A percentile compares a stretch with the other conserved stretches of the same genome.
Conservation (phyloP, 2,888 invertebrate species). For the Mythimna impura region DNA sequence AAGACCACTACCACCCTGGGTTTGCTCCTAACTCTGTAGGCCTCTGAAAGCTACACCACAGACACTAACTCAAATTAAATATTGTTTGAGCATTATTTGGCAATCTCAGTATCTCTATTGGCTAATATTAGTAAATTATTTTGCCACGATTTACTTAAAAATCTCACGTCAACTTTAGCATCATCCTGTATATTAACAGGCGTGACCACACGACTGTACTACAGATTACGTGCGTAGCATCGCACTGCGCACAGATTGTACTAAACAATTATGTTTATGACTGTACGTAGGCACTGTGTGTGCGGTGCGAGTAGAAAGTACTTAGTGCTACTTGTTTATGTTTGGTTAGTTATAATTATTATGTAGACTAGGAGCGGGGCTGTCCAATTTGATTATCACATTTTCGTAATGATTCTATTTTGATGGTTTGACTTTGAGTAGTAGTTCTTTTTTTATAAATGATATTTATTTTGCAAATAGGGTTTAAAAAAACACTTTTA, state of each 20-base stretch:
- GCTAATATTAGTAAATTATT: too few species aligned
- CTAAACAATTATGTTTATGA: slow-evolving; percentile 76
- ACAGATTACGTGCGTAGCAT: slow-evolving; percentile 81
- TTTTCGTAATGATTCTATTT: not conserved
- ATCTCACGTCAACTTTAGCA: slow-evolving; percentile 4
- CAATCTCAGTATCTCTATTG: too few species aligned
- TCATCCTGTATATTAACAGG: slow-evolving; percentile 74
- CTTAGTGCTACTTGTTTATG: slow-evolving; percentile 5
- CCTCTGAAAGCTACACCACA: too few species aligned
- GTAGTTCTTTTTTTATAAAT: too few species aligned
- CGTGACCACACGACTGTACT: slow-evolving; percentile 83
- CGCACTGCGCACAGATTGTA: slow-evolving; percentile 78
- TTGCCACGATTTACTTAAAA: not conserved
- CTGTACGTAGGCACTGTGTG: slow-evolving; percentile 36
- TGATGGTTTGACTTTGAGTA: too few species aligned
- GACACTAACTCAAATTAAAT: too few species aligned
- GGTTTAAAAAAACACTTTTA: too few species aligned
- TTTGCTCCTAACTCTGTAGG: too few species aligned
- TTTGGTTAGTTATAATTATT: not conserved
- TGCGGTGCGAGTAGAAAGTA: slow-evolving; percentile 30
- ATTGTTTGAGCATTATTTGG: too few species aligned
- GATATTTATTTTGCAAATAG: too few species aligned
- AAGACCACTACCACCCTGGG: too few species aligned
- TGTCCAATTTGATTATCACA: not conserved
- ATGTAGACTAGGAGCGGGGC: not conserved